Percentiles rank a stretch among this genome's conserved stretches.
Conservation (phyloP, 2,888 invertebrate genomes). For the Trichogramma dendrolimi region DNA sequence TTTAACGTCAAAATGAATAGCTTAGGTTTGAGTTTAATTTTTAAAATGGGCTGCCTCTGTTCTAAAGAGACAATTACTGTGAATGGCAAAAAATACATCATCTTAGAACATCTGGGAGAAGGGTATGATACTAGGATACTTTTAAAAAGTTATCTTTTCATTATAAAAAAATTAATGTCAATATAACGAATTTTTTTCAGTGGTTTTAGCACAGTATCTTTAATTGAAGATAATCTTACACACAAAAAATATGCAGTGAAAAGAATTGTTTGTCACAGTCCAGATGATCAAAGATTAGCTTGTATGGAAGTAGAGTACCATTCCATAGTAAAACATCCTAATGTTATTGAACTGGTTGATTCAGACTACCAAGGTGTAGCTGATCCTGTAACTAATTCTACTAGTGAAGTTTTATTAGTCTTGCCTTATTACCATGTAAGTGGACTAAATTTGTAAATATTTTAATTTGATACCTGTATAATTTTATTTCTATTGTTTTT, state of each 20-base stretch:
- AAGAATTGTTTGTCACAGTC: constrained; percentile 74
- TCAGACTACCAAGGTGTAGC: constrained; percentile 62
- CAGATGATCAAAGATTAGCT: constrained; percentile 70
- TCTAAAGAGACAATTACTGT: constrained; percentile 67
- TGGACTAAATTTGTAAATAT: constrained; percentile 2
- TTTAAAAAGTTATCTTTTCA: neutral
- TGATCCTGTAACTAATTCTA: constrained; percentile 65
- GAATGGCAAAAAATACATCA: constrained; percentile 66
- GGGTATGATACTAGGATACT: constrained; percentile 57
- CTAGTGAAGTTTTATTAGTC: constrained; percentile 69
- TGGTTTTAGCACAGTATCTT: constrained; percentile 76
- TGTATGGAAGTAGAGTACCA: constrained; percentile 72
- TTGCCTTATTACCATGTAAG: constrained; percentile 69
- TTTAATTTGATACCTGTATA: constrained; percentile 3
- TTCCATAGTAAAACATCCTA: constrained; percentile 66
- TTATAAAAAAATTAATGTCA: neutral
- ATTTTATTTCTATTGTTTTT: neutral
- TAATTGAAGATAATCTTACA: constrained; percentile 66
- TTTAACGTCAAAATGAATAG: constrained; percentile 60
- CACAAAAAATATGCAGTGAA: constrained; percentile 73
- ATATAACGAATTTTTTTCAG: constrained; percentile 53
- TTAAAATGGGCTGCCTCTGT: constrained; percentile 74
- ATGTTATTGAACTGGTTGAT: constrained; percentile 70
- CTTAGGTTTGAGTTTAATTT: constrained; percentile 65
- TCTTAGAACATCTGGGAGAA: constrained; percentile 70